Conservation (phyloP, 2,113 vertebrate species). For the Gymnarchus niloticus region DNA sequence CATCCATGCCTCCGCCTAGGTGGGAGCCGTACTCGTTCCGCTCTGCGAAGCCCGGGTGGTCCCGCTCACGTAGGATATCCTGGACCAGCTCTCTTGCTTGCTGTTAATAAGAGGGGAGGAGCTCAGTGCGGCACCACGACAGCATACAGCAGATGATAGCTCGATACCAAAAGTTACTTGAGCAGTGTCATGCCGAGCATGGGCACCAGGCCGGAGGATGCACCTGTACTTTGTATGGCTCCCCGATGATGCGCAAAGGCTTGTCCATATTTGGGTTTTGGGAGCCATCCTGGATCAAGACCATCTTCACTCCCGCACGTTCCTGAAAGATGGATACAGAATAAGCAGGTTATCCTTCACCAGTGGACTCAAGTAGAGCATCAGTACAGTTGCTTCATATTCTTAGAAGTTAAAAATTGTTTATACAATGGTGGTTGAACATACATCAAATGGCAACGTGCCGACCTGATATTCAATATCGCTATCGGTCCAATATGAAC, state of each 20-base stretch:
- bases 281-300: conserved; percentile 85
- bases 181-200: too few species aligned
- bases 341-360: background rate
- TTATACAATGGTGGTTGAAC: too few species aligned
- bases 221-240: conserved; percentile 92
- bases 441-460: too few species aligned
- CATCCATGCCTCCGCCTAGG: conserved; percentile 66
- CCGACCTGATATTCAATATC: too few species aligned
- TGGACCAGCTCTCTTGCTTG: conserved; percentile 93
- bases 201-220: too few species aligned
- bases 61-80: conserved; percentile 80
- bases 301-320: conserved; percentile 90
- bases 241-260: conserved; percentile 83
- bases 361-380: too few species aligned
- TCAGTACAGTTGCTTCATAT: background rate
- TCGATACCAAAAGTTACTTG: background rate
- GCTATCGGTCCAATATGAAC: too few species aligned
- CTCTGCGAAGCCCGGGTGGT: conserved; percentile 76
- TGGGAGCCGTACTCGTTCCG: conserved; percentile 75
- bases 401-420: background rate
- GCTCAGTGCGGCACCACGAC: background rate
- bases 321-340: conserved; percentile 57
- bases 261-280: conserved; percentile 86
- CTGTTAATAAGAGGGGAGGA: conserved; percentile 46
- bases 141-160: background rate